Conservation (phyloP, 2,888 invertebrate genomes). For the Pristionchus japonicus region DNA sequence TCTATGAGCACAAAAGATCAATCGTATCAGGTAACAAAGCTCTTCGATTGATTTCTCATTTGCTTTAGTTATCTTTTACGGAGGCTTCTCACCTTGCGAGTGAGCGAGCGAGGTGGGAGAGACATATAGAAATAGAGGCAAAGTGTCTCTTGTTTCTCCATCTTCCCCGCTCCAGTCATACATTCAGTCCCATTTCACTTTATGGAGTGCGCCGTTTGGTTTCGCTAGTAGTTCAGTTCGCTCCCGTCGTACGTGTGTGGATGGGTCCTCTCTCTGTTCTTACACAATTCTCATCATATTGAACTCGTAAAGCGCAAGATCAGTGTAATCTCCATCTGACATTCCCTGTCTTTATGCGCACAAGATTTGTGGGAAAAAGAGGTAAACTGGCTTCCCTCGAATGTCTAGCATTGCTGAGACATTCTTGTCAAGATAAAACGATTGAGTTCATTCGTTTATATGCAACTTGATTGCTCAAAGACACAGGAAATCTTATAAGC, state of each 20-base stretch:
- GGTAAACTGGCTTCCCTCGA: too few species aligned
- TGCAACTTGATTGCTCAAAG: too few species aligned
- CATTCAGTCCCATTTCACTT: constrained; percentile 32
- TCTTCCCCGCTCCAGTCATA: background rate
- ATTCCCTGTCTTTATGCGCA: background rate
- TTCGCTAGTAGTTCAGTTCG: background rate
- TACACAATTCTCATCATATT: constrained; percentile 32
- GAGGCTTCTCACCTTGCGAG: constrained; percentile 28
- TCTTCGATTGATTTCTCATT: background rate
- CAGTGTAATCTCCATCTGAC: background rate
- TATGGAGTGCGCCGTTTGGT: constrained; percentile 24
- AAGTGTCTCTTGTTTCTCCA: constrained; percentile 17
- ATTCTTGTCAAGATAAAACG: too few species aligned
- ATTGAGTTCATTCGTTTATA: too few species aligned
- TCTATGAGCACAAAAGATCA: too few species aligned
- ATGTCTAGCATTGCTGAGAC: too few species aligned
- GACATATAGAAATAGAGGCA: background rate
- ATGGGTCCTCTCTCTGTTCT: background rate
- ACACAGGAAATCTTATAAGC: too few species aligned
- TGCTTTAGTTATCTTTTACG: background rate
- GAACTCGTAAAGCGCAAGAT: constrained; percentile 25
- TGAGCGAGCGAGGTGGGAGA: background rate
- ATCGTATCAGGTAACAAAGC: too few species aligned
- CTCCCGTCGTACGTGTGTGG: background rate
- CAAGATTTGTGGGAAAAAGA: background rate